Evolutionary conservation across 2,113 vertebrate genomes (phyloP).

Genomic region (Urocolius indicus): DNA sequence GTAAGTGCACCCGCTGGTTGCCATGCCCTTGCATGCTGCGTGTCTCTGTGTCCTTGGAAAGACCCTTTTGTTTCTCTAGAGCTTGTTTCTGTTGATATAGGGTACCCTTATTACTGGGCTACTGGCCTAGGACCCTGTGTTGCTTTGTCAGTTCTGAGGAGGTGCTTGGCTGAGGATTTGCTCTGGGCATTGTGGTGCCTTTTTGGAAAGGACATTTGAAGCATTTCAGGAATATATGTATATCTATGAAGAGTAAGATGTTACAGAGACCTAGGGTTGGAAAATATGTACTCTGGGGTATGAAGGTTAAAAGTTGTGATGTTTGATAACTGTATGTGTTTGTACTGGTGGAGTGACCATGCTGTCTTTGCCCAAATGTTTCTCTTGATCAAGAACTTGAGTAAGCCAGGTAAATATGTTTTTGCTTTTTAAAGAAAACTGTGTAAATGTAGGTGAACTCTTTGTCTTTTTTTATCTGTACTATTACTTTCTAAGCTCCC

Average conservation of each 20-base stretch:
- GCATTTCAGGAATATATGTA: accelerated
- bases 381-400: background rate
- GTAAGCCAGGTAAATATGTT: background rate
- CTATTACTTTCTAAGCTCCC: background rate
- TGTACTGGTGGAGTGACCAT: background rate
- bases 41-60: accelerated
- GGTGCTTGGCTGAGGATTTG: too few relatives aligned
- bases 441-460: background rate
- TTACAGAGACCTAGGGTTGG: background rate
- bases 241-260: background rate
- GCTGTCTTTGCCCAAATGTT: background rate
- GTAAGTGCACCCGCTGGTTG: accelerated
- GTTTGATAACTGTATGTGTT: background rate
- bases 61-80: background rate
- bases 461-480: background rate
- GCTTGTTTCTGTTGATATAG: accelerated
- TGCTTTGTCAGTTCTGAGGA: accelerated
- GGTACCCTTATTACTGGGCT: accelerated
- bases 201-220: background rate
- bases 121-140: accelerated
- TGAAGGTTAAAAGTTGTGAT: background rate
- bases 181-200: accelerated
- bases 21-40: accelerated
- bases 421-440: background rate
- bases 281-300: background rate